A percentile compares a stretch with the other conserved stretches of the same genome.
Evolutionary conservation across 2,888 invertebrate species (phyloP).

Genomic region (Odontocolon sp.): DNA sequence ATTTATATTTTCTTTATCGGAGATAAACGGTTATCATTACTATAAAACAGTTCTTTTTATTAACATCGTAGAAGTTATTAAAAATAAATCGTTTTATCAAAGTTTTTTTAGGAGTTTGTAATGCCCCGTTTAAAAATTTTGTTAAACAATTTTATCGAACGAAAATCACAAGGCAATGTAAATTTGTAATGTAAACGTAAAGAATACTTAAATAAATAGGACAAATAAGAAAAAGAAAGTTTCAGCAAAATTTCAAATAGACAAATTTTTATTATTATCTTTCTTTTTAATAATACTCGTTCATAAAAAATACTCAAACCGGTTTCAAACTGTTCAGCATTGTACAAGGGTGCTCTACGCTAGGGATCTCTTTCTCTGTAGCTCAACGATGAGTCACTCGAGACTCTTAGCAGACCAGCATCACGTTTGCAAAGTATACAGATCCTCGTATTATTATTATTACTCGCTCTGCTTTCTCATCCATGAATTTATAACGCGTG

Average conservation of each 20-base stretch:
- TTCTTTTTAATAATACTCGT: too few relatives aligned
- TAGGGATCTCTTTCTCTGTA: slow-evolving; percentile 24
- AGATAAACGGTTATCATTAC: background rate
- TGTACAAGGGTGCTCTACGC: slow-evolving; percentile 17
- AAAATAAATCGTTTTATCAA: too few relatives aligned
- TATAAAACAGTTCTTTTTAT: background rate
- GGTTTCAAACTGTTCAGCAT: slow-evolving; percentile 46
- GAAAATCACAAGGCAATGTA: too few relatives aligned
- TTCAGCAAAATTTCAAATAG: background rate
- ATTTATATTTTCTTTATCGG: background rate
- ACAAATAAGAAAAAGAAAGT: background rate
- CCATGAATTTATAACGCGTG: background rate
- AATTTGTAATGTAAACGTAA: background rate
- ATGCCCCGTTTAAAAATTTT: too few relatives aligned
- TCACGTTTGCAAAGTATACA: slow-evolving; percentile 30
- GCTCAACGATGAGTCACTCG: slow-evolving; percentile 48
- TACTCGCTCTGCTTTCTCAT: too few relatives aligned
- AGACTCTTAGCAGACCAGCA: slow-evolving; percentile 11
- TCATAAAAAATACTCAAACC: slow-evolving; percentile 33
- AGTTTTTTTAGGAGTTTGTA: too few relatives aligned
- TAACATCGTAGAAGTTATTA: background rate
- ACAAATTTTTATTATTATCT: too few relatives aligned
- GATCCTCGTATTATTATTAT: too few relatives aligned
- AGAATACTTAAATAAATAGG: too few relatives aligned
- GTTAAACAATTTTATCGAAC: too few relatives aligned